Evolutionary conservation across 64 coral and sea anemone genomes (phyloP).

Genomic region (Montipora cactus): DNA sequence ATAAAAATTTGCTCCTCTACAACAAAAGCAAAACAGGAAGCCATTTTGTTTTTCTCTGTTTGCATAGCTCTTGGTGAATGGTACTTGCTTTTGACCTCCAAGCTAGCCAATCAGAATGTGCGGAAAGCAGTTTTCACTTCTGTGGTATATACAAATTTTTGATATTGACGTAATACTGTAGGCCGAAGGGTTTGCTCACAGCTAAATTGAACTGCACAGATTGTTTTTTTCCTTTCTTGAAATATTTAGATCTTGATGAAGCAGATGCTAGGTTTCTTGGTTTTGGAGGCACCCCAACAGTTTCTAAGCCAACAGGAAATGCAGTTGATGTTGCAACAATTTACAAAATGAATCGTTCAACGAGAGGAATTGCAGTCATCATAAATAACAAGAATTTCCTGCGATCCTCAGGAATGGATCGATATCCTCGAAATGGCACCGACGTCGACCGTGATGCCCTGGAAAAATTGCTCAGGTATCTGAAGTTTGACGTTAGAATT

Average conservation of each 20-base stretch:
- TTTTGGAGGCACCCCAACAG: not conserved
- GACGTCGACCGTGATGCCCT: slow-evolving; percentile 90
- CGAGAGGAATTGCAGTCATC: slow-evolving; percentile 90
- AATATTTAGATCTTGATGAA: not conserved
- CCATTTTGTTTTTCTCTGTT: too few species aligned
- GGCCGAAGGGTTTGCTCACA: too few species aligned
- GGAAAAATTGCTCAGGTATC: slow-evolving; percentile 54
- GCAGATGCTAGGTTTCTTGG: slow-evolving; percentile 15
- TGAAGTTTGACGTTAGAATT: slow-evolving; percentile 78
- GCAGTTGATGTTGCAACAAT: slow-evolving; percentile 54
- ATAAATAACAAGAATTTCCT: slow-evolving; percentile 95
- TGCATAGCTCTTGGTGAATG: too few species aligned
- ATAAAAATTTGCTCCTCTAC: too few species aligned
- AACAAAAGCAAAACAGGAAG: too few species aligned
- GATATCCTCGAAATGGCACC: slow-evolving; percentile 96
- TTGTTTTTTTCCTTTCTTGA: not conserved
- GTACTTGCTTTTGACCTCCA: too few species aligned
- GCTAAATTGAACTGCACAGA: too few species aligned
- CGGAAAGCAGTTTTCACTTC: too few species aligned
- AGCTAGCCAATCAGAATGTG: too few species aligned
- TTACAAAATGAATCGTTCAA: slow-evolving; percentile 76
- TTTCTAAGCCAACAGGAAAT: not conserved
- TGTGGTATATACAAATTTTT: too few species aligned
- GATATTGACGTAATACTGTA: too few species aligned
- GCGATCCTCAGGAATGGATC: slow-evolving; percentile 83